Percentiles rank a stretch among this genome's conserved stretches.
Evolutionary conservation across 1,140 invertebrate species (phyloP).

Genomic region (Drosophila seguyi): DNA sequence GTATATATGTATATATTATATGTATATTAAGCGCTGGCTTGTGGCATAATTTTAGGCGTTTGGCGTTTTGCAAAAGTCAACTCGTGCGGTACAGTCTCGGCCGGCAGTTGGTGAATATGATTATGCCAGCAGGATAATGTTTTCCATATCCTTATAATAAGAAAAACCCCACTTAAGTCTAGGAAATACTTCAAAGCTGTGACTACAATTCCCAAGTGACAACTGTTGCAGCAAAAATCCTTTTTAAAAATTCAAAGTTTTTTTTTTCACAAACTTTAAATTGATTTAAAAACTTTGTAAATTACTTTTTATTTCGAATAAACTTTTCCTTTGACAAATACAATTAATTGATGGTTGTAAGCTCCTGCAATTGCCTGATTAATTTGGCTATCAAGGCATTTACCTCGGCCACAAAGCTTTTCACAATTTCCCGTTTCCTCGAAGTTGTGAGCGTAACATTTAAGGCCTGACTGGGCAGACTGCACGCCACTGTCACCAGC

Average conservation of each 20-base stretch:
- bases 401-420: slow-evolving; percentile 46
- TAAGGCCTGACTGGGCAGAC: slow-evolving; percentile 8
- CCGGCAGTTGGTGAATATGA: neutral
- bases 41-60: slow-evolving; percentile 73
- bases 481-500: slow-evolving; percentile 13
- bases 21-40: slow-evolving; percentile 8
- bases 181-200: neutral
- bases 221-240: too few species aligned
- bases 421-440: slow-evolving; percentile 27
- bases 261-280: slow-evolving; percentile 4
- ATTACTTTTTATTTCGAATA: slow-evolving; percentile 1
- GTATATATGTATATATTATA: slow-evolving; percentile 1
- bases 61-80: slow-evolving; percentile 22
- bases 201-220: neutral
- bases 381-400: slow-evolving; percentile 50
- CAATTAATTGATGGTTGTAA: slow-evolving; percentile 8
- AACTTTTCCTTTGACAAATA: neutral
- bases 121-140: neutral
- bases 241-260: too few species aligned
- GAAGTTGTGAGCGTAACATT: slow-evolving; percentile 6
- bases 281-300: neutral
- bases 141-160: neutral
- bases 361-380: slow-evolving; percentile 24
- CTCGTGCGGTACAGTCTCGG: slow-evolving; percentile 43
- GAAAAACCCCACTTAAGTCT: neutral